Conservation (phyloP, 2,113 vertebrate genomes). For the Arizona elegans region DNA sequence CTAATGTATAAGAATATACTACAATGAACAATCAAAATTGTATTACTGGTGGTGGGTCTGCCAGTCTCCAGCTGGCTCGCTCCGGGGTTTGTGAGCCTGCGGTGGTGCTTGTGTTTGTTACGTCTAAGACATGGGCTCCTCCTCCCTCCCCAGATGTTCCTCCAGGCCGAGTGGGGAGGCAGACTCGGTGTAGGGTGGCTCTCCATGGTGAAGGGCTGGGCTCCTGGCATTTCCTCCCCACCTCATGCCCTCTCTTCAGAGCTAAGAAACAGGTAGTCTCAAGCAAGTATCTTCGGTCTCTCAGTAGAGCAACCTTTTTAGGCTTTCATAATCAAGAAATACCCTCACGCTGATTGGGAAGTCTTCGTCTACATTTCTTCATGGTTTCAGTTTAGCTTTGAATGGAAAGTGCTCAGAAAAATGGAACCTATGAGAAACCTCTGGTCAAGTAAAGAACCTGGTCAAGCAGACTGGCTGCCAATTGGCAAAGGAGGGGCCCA, state of each 20-base stretch:
- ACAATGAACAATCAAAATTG: slow-evolving; percentile 2
- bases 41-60: not conserved
- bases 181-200: not conserved
- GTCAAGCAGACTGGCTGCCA: not conserved
- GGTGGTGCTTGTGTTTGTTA: not conserved
- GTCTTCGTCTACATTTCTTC: not conserved
- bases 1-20: not conserved
- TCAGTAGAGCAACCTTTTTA: not conserved
- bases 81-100: not conserved
- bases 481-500: not conserved
- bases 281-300: not conserved
- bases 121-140: not conserved
- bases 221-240: not conserved
- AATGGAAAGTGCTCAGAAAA: not conserved
- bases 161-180: not conserved
- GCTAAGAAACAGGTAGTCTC: not conserved
- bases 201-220: not conserved
- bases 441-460: not conserved
- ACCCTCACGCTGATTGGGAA: not conserved
- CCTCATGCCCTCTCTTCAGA: not conserved
- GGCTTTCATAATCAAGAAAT: not conserved
- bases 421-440: not conserved
- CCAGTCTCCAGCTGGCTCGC: not conserved
- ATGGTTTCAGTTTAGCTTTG: not conserved
- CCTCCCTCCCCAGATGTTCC: not conserved